phyloP scores from a whole-genome alignment of 1,140 invertebrate genomes.

The Drosophila azteca region DNA sequence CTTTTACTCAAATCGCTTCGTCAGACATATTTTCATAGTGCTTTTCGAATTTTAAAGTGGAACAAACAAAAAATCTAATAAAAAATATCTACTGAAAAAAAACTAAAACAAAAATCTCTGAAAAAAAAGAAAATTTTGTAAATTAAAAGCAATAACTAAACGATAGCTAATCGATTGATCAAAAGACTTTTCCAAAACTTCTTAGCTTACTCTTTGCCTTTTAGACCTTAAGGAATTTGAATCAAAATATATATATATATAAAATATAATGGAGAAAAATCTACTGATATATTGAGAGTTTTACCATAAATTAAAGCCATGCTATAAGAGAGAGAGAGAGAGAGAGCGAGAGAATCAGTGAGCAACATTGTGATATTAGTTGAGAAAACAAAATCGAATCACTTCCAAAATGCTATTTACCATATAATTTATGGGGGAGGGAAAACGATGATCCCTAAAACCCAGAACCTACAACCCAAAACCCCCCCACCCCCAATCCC shows the following conservation, averaged over 20 bases:
- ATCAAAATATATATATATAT: slow-evolving; percentile 46
- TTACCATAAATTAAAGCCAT: slow-evolving; percentile 22
- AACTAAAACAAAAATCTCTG: too few relatives aligned
- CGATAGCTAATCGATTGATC: slow-evolving; percentile 54
- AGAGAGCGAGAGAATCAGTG: slow-evolving; percentile 60
- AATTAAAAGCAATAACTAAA: slow-evolving; percentile 68
- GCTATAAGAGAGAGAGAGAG: slow-evolving; percentile 23
- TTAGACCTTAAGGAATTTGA: slow-evolving; percentile 60
- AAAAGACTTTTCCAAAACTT: slow-evolving; percentile 71
- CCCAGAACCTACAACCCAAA: neutral
- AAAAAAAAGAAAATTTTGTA: slow-evolving; percentile 41
- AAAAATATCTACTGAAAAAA: slow-evolving; percentile 11
- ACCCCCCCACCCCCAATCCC: slow-evolving; percentile 17
- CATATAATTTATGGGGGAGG: slow-evolving; percentile 52
- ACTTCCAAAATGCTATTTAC: slow-evolving; percentile 74
- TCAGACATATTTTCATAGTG: slow-evolving; percentile 73
- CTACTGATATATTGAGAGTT: slow-evolving; percentile 33
- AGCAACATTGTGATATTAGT: slow-evolving; percentile 82
- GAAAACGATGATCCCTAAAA: neutral
- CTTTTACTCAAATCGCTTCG: slow-evolving; percentile 74
- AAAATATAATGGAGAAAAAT: slow-evolving; percentile 21
- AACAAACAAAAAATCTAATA: slow-evolving; percentile 33
- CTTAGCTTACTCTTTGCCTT: slow-evolving; percentile 80
- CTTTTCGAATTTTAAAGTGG: slow-evolving; percentile 71
- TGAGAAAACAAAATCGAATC: slow-evolving; percentile 77